A percentile compares a stretch with the other conserved stretches of the same genome.
phyloP scores from a whole-genome alignment of 1,140 invertebrate genomes.

The Bilobella aurantiaca region DNA sequence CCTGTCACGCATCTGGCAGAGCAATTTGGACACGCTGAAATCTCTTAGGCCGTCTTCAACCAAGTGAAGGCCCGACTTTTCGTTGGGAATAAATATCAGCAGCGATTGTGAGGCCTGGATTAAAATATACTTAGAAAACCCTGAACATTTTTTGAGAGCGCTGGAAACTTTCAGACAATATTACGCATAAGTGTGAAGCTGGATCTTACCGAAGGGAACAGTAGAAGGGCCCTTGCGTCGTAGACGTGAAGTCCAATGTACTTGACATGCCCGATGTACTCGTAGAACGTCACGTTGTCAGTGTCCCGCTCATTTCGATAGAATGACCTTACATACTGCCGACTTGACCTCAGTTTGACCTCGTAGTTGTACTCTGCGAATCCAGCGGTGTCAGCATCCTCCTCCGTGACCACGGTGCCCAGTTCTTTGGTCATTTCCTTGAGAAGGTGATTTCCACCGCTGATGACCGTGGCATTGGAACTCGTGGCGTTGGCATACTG shows the following conservation, averaged over 20 bases:
- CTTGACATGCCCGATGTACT: constrained; percentile 20
- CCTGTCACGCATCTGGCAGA: constrained; percentile 27
- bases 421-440: neutral
- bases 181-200: no score
- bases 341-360: neutral
- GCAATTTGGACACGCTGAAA: constrained; percentile 15
- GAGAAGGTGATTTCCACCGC: neutral
- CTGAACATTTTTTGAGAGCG: no score
- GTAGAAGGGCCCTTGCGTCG: constrained; percentile 26
- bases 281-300: constrained; percentile 19
- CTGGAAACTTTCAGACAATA: no score
- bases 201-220: constrained; percentile 9
- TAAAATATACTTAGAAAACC: no score
- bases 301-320: constrained; percentile 28
- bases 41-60: constrained; percentile 30
- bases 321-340: constrained; percentile 14
- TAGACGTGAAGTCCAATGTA: constrained; percentile 25
- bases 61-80: constrained; percentile 23
- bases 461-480: neutral
- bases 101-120: constrained; percentile 21
- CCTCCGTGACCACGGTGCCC: neutral
- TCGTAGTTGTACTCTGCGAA: neutral
- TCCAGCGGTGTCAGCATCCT: neutral
- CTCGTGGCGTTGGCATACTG: constrained; percentile 1
- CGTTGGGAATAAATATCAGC: constrained; percentile 25